Evolutionary conservation across 2,888 invertebrate species (phyloP), one percentile per base, ranked within the genome.

Genomic region (Sesia apiformis): DNA sequence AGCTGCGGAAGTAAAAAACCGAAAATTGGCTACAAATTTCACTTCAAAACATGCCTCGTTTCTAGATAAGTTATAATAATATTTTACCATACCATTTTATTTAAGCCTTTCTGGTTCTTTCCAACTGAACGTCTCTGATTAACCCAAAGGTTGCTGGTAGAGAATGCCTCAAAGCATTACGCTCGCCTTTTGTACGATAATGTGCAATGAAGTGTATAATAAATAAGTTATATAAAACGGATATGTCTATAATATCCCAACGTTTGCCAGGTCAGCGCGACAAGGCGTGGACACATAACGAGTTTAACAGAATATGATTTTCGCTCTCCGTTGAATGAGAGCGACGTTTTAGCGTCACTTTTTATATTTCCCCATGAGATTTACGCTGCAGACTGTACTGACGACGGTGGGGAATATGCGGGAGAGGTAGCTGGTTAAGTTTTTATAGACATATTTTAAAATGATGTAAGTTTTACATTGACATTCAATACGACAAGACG

Each of bases 271-370:
- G 88, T 89, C 88, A 88, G 88, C 88, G 73, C 80, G 75, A 79
- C 78, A 76, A 81, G 83, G 76, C 84, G 80, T 79, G 84, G 85
- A 78, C 85, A 81, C 79, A 70, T 89, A 89, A 88, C 88, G 81
- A 88, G 81, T 86, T 89, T 88, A 89, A 81, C 86, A 85, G 84
- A 89, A 89, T 89, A 89, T 88, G 88, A 88, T 88, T 89, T 85
- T 75, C 78, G 67, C 79, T 62, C 63, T 69, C 70, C 72, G 70
- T 58, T 66, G 80, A 76, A 78, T 78, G 83, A 79, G 86, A 77
- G 74, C 67, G 78, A 81, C 85, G 77, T 85, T 87, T 88, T 82
- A 84, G 78, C 81, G 81, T 72, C 84, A 78, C 79, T 84, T 84
- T 86, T 84, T 81, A 72, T 69, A 66, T 65, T 56, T 65, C 67